phyloP scores from a whole-genome alignment of 2,797 vertebrate species.

The Harpagifer antarcticus region DNA sequence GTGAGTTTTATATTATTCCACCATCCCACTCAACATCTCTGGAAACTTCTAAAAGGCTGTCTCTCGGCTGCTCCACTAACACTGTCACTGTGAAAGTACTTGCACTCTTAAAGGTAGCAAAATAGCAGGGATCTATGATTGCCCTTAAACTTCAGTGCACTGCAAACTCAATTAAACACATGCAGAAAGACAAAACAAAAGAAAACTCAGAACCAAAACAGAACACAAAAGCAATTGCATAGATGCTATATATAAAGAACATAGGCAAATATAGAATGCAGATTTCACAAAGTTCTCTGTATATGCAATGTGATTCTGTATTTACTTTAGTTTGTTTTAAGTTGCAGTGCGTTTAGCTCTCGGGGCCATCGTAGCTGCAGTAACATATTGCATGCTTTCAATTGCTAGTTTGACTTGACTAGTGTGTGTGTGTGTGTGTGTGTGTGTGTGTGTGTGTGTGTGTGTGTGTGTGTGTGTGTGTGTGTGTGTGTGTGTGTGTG shows the following conservation, averaged over 20 bases:
- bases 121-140: slow-evolving; percentile 3
- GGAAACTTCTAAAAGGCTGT: slow-evolving; percentile 5
- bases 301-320: background rate
- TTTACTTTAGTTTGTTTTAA: background rate
- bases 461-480: background rate
- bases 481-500: background rate
- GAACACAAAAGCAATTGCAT: background rate
- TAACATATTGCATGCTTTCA: slow-evolving; percentile 52
- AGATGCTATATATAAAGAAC: no score
- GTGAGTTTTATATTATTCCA: slow-evolving; percentile 1
- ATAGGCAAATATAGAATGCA: no score
- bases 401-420: background rate
- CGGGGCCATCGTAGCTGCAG: slow-evolving; percentile 10
- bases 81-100: slow-evolving; percentile 52
- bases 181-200: slow-evolving; percentile 1
- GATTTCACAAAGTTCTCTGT: background rate
- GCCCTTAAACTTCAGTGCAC: background rate
- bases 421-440: slow-evolving; percentile 22
- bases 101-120: slow-evolving; percentile 20
- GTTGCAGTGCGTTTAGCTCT: background rate
- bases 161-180: background rate
- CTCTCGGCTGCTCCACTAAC: slow-evolving; percentile 11
- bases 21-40: background rate
- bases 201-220: background rate
- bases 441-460: slow-evolving; percentile 13